These are phyloP conservation scores for Heterochromis multidens DNA, from an alignment of 2,113 vertebrate species.

Conservation along the genomic window DNA sequence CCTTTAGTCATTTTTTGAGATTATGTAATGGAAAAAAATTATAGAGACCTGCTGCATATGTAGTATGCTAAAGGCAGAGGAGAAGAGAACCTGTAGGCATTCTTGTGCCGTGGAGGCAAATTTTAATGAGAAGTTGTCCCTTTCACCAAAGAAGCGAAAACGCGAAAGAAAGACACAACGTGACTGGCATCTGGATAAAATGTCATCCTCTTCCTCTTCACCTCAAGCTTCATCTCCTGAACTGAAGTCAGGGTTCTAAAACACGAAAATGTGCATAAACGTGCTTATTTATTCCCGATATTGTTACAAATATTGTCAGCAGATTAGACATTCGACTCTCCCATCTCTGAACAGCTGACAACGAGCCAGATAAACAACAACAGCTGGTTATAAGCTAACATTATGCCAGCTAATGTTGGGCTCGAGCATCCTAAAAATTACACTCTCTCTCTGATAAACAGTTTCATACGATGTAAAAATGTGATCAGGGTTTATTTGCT, in stretches of 20 bases:
- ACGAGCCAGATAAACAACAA: not conserved
- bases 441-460: not conserved
- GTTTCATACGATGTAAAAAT: not conserved
- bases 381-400: not conserved
- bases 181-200: not conserved
- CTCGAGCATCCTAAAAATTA: not conserved
- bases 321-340: not conserved
- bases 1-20: not conserved
- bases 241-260: not conserved
- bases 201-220: not conserved
- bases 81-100: not conserved
- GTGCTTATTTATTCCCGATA: not conserved
- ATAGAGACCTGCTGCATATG: not conserved
- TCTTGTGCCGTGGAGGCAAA: not conserved
- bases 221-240: not conserved
- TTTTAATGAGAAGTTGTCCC: not conserved
- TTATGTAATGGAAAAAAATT: not conserved
- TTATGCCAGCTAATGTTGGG: not conserved
- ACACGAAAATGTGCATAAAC: not conserved
- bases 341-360: no score
- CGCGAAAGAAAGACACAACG: no score
- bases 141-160: no score
- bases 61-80: not conserved
- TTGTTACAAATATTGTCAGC: not conserved
- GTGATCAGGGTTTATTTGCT: not conserved